These are phyloP conservation scores for Sciurus vulgaris DNA, from an alignment of 2,797 vertebrate genomes.

Conservation along the genomic window DNA sequence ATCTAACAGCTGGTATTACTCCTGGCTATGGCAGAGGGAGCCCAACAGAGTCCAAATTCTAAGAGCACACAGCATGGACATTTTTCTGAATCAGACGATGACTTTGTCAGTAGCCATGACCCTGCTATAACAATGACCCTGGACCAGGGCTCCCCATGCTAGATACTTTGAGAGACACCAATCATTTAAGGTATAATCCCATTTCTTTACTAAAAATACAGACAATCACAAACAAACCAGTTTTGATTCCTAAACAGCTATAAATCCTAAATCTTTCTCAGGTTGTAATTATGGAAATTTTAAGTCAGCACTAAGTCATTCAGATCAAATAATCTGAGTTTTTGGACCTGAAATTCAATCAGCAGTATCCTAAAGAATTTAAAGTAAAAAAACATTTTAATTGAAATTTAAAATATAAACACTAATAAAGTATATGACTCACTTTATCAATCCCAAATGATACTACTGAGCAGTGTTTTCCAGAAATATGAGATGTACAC, in stretches of 20 bases:
- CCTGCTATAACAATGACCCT: neutral
- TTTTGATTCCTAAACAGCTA: neutral
- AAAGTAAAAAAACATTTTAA: neutral
- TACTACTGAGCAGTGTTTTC: neutral
- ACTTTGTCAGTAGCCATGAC: neutral
- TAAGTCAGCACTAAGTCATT: constrained; percentile 12
- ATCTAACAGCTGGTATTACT: neutral
- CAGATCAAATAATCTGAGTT: neutral
- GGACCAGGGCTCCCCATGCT: neutral
- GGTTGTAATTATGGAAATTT: neutral
- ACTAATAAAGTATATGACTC: neutral
- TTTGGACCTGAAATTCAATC: constrained; percentile 19
- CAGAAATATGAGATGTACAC: neutral
- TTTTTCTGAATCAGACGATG: neutral
- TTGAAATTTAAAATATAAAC: neutral
- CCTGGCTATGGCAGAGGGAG: neutral
- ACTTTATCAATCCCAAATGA: neutral
- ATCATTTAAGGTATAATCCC: neutral
- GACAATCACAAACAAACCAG: neutral
- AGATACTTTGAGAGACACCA: neutral
- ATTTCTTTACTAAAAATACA: neutral
- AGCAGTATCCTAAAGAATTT: neutral
- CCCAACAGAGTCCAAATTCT: neutral
- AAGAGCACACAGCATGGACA: neutral
- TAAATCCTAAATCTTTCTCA: neutral